These are phyloP conservation scores for Cerastis leucographa DNA, from an alignment of 2,888 invertebrate genomes.

Conservation along the genomic window DNA sequence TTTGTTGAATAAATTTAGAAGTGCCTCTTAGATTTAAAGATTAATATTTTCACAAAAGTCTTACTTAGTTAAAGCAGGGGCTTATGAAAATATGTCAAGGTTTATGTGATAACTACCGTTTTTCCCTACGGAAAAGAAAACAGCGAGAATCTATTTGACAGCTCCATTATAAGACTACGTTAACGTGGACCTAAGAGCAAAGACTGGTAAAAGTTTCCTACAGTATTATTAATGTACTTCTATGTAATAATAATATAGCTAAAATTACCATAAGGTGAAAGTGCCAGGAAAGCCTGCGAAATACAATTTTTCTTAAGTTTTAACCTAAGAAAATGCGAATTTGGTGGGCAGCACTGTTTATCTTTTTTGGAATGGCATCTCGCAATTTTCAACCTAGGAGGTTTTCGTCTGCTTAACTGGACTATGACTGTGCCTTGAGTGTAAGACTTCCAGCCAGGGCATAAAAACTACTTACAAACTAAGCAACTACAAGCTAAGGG, in stretches of 20 bases:
- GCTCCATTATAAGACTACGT: background rate
- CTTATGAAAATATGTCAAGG: conserved; percentile 20
- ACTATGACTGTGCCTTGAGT: too few species aligned
- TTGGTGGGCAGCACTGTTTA: too few species aligned
- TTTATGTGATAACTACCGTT: background rate
- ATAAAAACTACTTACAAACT: too few species aligned
- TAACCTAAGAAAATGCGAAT: too few species aligned
- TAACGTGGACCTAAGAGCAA: background rate
- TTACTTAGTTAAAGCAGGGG: background rate
- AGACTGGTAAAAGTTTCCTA: background rate
- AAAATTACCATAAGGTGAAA: background rate
- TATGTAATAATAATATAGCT: background rate
- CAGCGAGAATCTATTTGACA: background rate
- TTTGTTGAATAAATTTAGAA: background rate
- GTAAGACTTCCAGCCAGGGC: too few species aligned
- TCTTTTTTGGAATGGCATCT: too few species aligned
- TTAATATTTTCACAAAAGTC: background rate
- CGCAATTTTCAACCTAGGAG: too few species aligned
- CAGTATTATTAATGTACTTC: background rate
- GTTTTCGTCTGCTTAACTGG: too few species aligned
- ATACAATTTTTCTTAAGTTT: too few species aligned
- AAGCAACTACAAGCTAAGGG: too few species aligned
- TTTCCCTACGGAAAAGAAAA: conserved; percentile 8
- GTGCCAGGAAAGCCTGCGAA: too few species aligned
- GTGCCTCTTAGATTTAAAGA: background rate